These are phyloP conservation scores for Porphyrio hochstetteri DNA, from an alignment of 2,113 vertebrate species.

Conservation along the genomic window DNA sequence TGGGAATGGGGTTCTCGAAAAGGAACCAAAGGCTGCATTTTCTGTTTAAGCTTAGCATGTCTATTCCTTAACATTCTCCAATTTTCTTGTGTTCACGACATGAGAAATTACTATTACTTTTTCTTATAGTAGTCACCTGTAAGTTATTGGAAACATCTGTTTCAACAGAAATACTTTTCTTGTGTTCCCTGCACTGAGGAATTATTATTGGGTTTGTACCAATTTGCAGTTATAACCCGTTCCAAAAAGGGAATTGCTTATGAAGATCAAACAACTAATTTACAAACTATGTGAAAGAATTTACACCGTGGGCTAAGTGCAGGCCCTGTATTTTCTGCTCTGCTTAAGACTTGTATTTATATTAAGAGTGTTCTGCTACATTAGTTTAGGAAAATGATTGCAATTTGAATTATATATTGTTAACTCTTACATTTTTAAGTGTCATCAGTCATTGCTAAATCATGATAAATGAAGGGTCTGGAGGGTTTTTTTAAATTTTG, in stretches of 20 bases:
- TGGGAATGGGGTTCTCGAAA: not conserved
- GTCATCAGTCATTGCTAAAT: not conserved
- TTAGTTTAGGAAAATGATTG: constrained; percentile 34
- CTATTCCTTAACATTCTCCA: not conserved
- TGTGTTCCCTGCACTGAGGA: not conserved
- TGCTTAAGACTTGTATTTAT: constrained; percentile 11
- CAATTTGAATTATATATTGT: constrained; percentile 24
- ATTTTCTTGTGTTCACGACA: not conserved
- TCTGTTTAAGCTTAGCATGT: not conserved
- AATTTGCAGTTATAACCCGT: constrained; percentile 14
- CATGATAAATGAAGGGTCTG: not conserved
- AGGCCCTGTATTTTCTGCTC: not conserved
- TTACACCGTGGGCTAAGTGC: constrained; percentile 1
- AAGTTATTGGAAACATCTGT: not conserved
- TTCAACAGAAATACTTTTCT: not conserved
- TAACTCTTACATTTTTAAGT: not conserved
- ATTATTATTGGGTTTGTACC: constrained; percentile 21
- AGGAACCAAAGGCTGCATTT: not conserved
- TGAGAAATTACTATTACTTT: constrained; percentile 24
- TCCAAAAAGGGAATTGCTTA: constrained; percentile 13
- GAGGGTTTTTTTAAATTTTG: not conserved
- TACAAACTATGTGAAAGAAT: not conserved
- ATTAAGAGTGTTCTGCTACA: constrained; percentile 4
- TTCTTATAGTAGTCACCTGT: not conserved
- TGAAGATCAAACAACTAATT: not conserved